These are phyloP conservation scores for Marisa cornuarietis DNA, from an alignment of 1,140 invertebrate genomes.

Conservation along the genomic window DNA sequence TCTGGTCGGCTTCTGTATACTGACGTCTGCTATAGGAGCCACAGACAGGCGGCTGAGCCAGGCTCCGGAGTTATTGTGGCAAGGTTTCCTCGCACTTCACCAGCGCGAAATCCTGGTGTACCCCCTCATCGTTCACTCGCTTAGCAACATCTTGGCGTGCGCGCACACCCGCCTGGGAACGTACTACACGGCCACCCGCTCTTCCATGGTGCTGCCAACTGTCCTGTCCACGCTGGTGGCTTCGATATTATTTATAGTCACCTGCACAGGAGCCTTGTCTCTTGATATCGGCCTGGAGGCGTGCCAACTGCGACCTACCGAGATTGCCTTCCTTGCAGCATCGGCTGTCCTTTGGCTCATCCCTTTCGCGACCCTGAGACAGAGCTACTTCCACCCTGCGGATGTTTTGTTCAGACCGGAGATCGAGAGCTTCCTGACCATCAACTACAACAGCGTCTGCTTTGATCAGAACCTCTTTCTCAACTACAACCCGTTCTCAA, in stretches of 20 bases:
- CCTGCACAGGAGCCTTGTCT: slow-evolving; percentile 12
- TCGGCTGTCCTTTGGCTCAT: slow-evolving; percentile 20
- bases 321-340: slow-evolving; percentile 18
- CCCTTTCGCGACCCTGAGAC: slow-evolving; percentile 23
- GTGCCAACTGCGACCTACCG: background rate
- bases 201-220: slow-evolving; percentile 19
- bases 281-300: background rate
- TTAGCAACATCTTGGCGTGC: slow-evolving; percentile 6
- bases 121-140: background rate
- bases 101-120: background rate
- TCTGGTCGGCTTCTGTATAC: slow-evolving; percentile 12
- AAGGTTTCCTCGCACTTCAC: slow-evolving; percentile 1
- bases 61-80: slow-evolving; percentile 13
- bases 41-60: background rate
- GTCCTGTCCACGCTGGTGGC: slow-evolving; percentile 21
- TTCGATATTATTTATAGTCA: slow-evolving; percentile 9
- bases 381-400: slow-evolving; percentile 18
- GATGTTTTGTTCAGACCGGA: slow-evolving; percentile 27
- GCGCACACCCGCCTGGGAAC: slow-evolving; percentile 18
- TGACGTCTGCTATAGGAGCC: slow-evolving; percentile 13
- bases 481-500: slow-evolving; percentile 28
- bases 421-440: slow-evolving; percentile 27
- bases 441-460: slow-evolving; percentile 29
- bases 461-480: slow-evolving; percentile 35
- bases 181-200: slow-evolving; percentile 28